Conservation (phyloP, 2,113 vertebrate species). For the Myotis yumanensis region DNA sequence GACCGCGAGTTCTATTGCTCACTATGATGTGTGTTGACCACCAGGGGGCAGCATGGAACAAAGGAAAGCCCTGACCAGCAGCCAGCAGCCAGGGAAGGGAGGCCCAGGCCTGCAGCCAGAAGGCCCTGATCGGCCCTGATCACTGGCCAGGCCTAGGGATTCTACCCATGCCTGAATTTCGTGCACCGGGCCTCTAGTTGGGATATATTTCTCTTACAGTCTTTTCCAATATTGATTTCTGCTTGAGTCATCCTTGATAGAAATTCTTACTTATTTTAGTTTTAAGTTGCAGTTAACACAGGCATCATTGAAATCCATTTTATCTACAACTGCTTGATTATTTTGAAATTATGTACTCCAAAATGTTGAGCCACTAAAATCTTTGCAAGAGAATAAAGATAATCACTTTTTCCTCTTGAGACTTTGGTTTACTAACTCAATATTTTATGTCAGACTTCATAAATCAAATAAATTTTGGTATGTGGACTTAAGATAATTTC, state of each 20-base stretch:
- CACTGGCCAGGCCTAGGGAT: too few relatives aligned
- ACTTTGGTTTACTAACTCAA: slow-evolving; percentile 34
- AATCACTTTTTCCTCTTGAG: neutral
- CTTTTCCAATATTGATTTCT: slow-evolving; percentile 67
- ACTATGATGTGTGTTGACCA: too few relatives aligned
- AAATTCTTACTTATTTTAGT: slow-evolving; percentile 55
- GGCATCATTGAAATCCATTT: slow-evolving; percentile 59
- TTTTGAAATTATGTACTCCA: slow-evolving; percentile 55
- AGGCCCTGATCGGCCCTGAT: too few relatives aligned
- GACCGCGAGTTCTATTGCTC: too few relatives aligned
- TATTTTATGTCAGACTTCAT: neutral
- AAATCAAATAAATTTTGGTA: neutral
- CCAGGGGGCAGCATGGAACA: too few relatives aligned
- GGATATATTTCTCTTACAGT: neutral
- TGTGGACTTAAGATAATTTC: neutral
- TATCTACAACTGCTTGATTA: slow-evolving; percentile 23
- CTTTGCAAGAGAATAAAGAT: neutral
- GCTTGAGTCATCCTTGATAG: slow-evolving; percentile 15
- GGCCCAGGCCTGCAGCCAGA: too few relatives aligned
- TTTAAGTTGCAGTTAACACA: slow-evolving; percentile 26
- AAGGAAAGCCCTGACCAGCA: too few relatives aligned
- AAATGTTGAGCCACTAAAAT: slow-evolving; percentile 13
- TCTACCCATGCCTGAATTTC: too few relatives aligned
- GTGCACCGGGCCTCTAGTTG: neutral
- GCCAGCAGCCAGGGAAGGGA: too few relatives aligned